Percentiles rank a stretch among this genome's conserved stretches.
Evolutionary conservation across 2,888 invertebrate genomes (phyloP).

Genomic region (Brassicogethes aeneus): DNA sequence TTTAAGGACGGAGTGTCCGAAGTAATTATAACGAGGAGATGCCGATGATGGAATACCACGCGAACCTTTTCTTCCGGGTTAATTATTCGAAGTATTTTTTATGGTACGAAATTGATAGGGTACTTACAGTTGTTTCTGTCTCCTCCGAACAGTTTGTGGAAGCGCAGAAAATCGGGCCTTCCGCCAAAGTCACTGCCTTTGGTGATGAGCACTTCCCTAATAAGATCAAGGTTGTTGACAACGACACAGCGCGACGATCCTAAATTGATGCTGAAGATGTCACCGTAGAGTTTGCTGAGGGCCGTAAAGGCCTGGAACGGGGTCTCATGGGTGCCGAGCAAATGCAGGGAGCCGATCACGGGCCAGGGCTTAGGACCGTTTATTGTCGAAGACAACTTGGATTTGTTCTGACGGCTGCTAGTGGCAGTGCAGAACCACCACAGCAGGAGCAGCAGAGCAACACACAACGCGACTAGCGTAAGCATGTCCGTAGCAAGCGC

Average conservation of each 20-base stretch:
- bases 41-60: constrained; percentile 14
- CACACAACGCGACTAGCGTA: constrained; percentile 33
- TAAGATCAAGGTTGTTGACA: constrained; percentile 62
- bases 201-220: constrained; percentile 67
- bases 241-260: constrained; percentile 63
- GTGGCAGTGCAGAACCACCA: constrained; percentile 26
- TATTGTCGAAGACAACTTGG: constrained; percentile 34
- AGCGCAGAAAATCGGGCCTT: constrained; percentile 71
- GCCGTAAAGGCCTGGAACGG: constrained; percentile 66
- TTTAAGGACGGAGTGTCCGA: constrained; percentile 14
- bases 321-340: constrained; percentile 52
- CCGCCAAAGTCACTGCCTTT: constrained; percentile 78
- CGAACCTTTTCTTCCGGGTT: constrained; percentile 18
- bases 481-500: constrained; percentile 34
- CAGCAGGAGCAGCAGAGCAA: constrained; percentile 30
- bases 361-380: constrained; percentile 63
- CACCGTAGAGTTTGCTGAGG: constrained; percentile 60
- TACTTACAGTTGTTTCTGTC: constrained; percentile 82
- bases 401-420: constrained; percentile 16
- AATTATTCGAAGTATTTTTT: not conserved
- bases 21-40: constrained; percentile 19
- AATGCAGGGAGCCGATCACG: constrained; percentile 61
- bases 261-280: constrained; percentile 60
- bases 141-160: constrained; percentile 74
- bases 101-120: not conserved